A percentile compares a stretch with the other conserved stretches of the same genome.
Conservation (phyloP, 2,888 invertebrate genomes). For the Lycocerus yunnanus region DNA sequence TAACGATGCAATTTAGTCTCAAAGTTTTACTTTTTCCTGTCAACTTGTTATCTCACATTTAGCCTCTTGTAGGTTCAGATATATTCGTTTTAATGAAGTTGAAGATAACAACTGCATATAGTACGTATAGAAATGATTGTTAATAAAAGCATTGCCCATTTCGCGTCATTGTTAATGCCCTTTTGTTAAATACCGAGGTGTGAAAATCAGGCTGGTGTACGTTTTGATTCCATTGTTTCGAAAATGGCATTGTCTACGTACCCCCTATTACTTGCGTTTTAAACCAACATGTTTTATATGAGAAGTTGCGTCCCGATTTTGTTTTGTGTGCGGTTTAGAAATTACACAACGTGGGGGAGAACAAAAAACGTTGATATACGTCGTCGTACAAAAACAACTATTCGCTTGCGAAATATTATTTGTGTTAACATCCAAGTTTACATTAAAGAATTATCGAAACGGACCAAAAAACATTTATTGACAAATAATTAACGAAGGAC, state of each 20-base stretch:
- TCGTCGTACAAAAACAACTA: conserved; percentile 1
- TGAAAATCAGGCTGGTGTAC: conserved; percentile 35
- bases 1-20: not conserved
- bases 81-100: conserved; percentile 18
- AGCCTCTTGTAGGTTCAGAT: conserved; percentile 6
- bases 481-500: conserved; percentile 25
- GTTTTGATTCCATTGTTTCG: conserved; percentile 34
- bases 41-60: not conserved
- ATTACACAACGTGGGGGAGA: not conserved
- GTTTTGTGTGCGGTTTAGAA: conserved; percentile 10
- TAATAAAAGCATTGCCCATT: conserved; percentile 30
- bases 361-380: not conserved
- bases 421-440: conserved; percentile 10
- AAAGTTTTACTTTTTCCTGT: not conserved
- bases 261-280: conserved; percentile 30
- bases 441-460: conserved; percentile 9
- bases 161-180: conserved; percentile 30
- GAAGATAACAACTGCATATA: conserved; percentile 25
- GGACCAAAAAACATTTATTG: conserved; percentile 13
- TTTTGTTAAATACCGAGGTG: conserved; percentile 38
- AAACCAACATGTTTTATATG: conserved; percentile 28
- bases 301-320: conserved; percentile 15
- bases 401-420: conserved; percentile 6
- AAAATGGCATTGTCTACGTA: conserved; percentile 34
- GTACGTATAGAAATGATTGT: conserved; percentile 22